Evolutionary conservation across 1,140 invertebrate genomes (phyloP), one percentile per base, ranked within the genome.

Genomic region (Reticulitermes speratus): DNA sequence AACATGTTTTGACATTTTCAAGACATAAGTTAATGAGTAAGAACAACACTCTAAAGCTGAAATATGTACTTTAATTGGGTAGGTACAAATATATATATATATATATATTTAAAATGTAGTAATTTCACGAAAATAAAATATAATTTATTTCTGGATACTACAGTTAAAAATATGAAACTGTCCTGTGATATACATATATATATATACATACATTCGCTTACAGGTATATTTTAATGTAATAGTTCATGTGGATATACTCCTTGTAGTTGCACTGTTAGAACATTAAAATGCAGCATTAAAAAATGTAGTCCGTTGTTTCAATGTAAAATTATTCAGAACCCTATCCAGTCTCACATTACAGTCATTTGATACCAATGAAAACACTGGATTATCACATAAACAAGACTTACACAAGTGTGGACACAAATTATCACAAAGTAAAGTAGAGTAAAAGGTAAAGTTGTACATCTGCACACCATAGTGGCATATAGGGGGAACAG

Each of bases 201-300:
- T 75, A 75, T 65, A 23, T 8, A 23, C 6, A 3, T 75, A 75
- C 19, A 23, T 30, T 25, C 30, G n/a, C 65, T 75, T 75, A 30
- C n/a, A 75, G n/a, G 25, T 75, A 75, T 16, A 30, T 11, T 75
- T 25, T 75, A 75, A 75, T 65, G 59, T 65, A 65, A 21, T 1
- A 19, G 0, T 75, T 75, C n/a, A 75, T 75, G 65, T 75, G n/a
- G 25, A 75, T 75, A 30, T 75, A 30, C 12, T 75, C 25, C 65
- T 75, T n/a, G 65, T 75, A 75, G 65, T 75, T 75, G 65, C 65
- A 75, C 30, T 75, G 65, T 75, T 75, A 75, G 65, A 75, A n/a
- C 9, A 75, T 75, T 75, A 75, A 75, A 75, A 25, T 75, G 65
- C 65, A 75, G 65, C 65, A 75, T 30, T 30, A 16, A 30, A 75